A percentile compares a stretch with the other conserved stretches of the same genome.
Evolutionary conservation across 2,888 invertebrate genomes (phyloP).

Genomic region (Bruchidius siliquastri): DNA sequence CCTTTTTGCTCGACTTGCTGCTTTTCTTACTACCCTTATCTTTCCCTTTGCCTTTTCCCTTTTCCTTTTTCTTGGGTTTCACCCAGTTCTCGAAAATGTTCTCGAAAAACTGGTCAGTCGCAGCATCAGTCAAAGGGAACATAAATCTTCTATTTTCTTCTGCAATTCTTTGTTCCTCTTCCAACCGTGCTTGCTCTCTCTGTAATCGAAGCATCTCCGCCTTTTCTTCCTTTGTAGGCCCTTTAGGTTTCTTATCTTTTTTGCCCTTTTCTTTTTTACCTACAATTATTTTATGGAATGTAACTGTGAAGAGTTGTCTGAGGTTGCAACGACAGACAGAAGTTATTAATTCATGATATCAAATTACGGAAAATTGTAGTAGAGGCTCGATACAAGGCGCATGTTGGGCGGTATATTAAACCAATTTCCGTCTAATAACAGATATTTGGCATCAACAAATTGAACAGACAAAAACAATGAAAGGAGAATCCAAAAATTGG

Average conservation of each 20-base stretch:
- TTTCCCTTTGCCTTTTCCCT: conserved; percentile 9
- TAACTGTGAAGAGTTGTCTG: no score
- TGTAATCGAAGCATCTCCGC: conserved; percentile 30
- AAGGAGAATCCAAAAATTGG: no score
- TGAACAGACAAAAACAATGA: no score
- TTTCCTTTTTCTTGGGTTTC: conserved; percentile 9
- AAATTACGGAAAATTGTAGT: no score
- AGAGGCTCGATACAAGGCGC: no score
- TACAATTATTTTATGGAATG: background rate
- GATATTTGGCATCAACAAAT: no score
- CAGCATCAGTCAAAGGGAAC: conserved; percentile 42
- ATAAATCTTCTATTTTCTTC: conserved; percentile 39
- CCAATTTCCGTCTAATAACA: no score
- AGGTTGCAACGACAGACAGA: no score
- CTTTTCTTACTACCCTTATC: conserved; percentile 4
- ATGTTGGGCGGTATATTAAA: no score
- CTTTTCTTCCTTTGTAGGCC: conserved; percentile 31
- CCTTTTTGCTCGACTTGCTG: conserved; percentile 1
- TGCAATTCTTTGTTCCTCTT: conserved; percentile 27
- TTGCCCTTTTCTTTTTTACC: conserved; percentile 16
- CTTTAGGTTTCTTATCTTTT: conserved; percentile 24
- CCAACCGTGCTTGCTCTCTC: conserved; percentile 30
- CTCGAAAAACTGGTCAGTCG: conserved; percentile 38
- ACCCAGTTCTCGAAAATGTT: conserved; percentile 39
- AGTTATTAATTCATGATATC: no score